phyloP scores from a whole-genome alignment of 2,888 invertebrate species.

The Chaitophorus viminalis region DNA sequence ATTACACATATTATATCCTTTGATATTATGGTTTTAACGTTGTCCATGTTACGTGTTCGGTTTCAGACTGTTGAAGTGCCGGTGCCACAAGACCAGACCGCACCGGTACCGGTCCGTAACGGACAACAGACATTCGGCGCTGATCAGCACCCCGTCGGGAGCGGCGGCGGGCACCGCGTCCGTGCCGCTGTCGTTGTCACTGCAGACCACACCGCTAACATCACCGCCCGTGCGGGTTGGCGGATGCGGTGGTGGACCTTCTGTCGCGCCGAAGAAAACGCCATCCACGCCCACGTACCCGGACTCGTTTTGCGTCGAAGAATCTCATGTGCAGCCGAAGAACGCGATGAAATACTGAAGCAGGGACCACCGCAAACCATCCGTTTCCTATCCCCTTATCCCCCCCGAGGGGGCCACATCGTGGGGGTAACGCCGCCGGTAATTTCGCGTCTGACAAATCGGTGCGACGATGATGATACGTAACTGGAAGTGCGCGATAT shows the following conservation, averaged over 20 bases:
- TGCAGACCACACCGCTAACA: conserved; percentile 73
- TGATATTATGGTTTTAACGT: too few species aligned
- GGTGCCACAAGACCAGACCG: conserved; percentile 71
- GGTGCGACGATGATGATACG: too few species aligned
- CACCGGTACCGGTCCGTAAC: conserved; percentile 68
- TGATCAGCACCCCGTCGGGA: conserved; percentile 76
- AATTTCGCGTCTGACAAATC: too few species aligned
- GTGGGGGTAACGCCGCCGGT: too few species aligned
- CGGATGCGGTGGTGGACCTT: conserved; percentile 68
- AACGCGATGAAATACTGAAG: conserved; percentile 15
- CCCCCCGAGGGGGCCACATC: too few species aligned
- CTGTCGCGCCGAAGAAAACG: conserved; percentile 55
- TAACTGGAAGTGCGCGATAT: too few species aligned
- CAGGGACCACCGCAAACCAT: too few species aligned
- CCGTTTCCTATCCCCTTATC: too few species aligned
- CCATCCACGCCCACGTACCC: conserved; percentile 58
- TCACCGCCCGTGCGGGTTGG: conserved; percentile 70
- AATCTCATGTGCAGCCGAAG: conserved; percentile 24
- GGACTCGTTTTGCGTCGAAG: conserved; percentile 61
- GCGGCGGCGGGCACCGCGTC: conserved; percentile 79
- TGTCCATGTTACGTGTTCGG: too few species aligned
- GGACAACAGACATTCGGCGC: conserved; percentile 78
- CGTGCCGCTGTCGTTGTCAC: conserved; percentile 79
- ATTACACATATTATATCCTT: too few species aligned
- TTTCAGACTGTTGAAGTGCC: conserved; percentile 74